Base-by-base conservation (phyloP, 1,140 invertebrate genomes). In the Anastrepha obliqua region DNA sequence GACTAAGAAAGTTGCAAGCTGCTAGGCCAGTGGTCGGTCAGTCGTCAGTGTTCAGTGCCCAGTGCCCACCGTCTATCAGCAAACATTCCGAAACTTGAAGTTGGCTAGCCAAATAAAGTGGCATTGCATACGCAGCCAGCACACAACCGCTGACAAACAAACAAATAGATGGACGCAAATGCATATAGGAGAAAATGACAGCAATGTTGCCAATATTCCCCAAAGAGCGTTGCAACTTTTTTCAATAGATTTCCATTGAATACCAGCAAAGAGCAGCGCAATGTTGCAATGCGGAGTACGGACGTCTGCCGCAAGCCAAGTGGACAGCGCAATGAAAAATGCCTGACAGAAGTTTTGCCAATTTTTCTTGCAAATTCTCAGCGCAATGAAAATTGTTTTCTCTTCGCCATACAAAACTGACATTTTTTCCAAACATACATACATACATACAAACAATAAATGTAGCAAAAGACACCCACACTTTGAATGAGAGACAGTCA, bases 301-400 rank as follows among this genome's bases (percentile, higher is more conserved):
- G 47, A 8, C 44, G 47, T 62, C 60, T 62, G 4, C 6, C 47
- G 74, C 74, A 29, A 3, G n/a, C 4, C 47, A 58, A 81, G 74
- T 81, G 74, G 20, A 29, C 47, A 55, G 74, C 74, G 74, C 74
- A 9, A 81, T 55, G 74, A 81, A 55, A 81, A 81, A 55, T 81
- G 74, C n/a, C 47, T 81, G 74, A 81, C 47, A 29, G 47, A 81
- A 81, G 74, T 81, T 81, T 81, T 81, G 74, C 47, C 74, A 81
- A 81, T 81, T 81, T 55, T 81, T 81, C 74, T 81, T 81, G 47
- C 47, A 55, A 51, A 81, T 81, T 81, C n/a, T 81, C 74, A 55
- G 17, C n/a, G 11, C 42, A 17, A 55, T n/a, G 74, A 42, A 58
- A 81, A 81, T 55, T 55, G n/a, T 55, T 81, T 81, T 81, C 17